Evolutionary conservation across 2,888 invertebrate genomes (phyloP).

Genomic region (Sympetrum striolatum): DNA sequence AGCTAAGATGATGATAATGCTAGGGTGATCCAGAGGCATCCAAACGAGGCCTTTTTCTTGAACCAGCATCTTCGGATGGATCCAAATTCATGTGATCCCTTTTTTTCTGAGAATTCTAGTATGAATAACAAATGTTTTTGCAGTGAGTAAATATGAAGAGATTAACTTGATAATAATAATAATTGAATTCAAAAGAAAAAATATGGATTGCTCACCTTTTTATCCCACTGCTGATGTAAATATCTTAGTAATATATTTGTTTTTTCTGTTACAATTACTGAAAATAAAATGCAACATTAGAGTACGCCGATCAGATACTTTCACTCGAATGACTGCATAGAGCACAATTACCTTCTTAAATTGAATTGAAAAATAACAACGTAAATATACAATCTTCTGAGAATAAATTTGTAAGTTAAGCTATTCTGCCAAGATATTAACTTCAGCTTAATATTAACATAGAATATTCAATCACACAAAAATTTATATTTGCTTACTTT

Average conservation of each 20-base stretch:
- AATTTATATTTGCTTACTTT: slow-evolving; percentile 68
- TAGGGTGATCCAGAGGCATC: slow-evolving; percentile 53
- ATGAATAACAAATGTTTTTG: slow-evolving; percentile 53
- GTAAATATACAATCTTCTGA: no score
- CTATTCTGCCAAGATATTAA: no score
- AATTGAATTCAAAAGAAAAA: not conserved
- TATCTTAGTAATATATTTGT: slow-evolving; percentile 92
- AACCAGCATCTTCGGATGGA: slow-evolving; percentile 65
- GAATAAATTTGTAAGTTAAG: no score
- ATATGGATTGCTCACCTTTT: slow-evolving; percentile 68
- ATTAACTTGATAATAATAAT: not conserved
- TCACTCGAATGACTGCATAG: no score
- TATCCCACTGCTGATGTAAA: slow-evolving; percentile 95
- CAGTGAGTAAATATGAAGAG: slow-evolving; percentile 51
- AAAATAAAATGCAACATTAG: slow-evolving; percentile 57
- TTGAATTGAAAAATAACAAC: no score
- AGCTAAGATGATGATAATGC: not conserved
- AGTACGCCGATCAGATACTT: no score
- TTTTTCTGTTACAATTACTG: slow-evolving; percentile 95
- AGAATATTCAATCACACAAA: no score
- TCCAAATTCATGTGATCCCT: slow-evolving; percentile 63
- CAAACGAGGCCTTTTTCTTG: slow-evolving; percentile 68
- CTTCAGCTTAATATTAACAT: no score
- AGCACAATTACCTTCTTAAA: no score
- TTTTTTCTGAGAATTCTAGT: slow-evolving; percentile 68